These are phyloP conservation scores for Apamea sordens DNA, from an alignment of 2,888 invertebrate species.

Conservation along the genomic window DNA sequence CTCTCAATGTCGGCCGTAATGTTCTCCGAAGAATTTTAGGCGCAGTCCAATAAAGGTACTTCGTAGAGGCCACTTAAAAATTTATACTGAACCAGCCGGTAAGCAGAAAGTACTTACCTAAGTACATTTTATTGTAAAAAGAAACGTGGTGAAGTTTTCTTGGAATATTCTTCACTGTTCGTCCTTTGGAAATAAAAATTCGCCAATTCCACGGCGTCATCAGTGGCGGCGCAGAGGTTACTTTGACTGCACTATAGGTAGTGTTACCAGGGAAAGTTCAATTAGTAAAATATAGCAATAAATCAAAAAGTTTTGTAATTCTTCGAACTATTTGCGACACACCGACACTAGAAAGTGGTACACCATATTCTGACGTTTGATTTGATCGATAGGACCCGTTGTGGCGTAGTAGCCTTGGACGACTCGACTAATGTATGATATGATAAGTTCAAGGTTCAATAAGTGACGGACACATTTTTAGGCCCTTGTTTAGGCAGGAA, in stretches of 20 bases:
- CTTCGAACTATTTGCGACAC: constrained; percentile 49
- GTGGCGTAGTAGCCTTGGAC: constrained; percentile 72
- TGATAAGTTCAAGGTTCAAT: constrained; percentile 79
- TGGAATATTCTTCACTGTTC: constrained; percentile 22
- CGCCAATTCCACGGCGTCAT: background rate
- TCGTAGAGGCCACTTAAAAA: constrained; percentile 35
- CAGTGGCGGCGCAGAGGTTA: background rate
- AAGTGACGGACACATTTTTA: constrained; percentile 62
- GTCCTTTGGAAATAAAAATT: constrained; percentile 6
- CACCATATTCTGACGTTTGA: constrained; percentile 59
- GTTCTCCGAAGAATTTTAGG: constrained; percentile 40
- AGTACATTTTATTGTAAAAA: constrained; percentile 39
- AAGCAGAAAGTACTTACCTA: constrained; percentile 24
- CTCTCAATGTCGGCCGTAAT: constrained; percentile 50
- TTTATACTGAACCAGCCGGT: constrained; percentile 26
- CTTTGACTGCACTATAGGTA: background rate
- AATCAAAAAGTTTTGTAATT: constrained; percentile 8
- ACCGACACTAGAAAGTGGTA: constrained; percentile 53
- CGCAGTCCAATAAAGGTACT: constrained; percentile 37
- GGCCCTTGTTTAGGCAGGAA: constrained; percentile 46
- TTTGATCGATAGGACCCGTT: constrained; percentile 74
- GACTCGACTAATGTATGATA: constrained; percentile 67
- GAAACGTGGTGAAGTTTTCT: constrained; percentile 36
- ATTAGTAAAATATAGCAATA: background rate
- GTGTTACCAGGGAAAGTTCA: background rate